Evolutionary conservation across 2,797 vertebrate species (phyloP).

Genomic region (Epinephelus malabaricus): DNA sequence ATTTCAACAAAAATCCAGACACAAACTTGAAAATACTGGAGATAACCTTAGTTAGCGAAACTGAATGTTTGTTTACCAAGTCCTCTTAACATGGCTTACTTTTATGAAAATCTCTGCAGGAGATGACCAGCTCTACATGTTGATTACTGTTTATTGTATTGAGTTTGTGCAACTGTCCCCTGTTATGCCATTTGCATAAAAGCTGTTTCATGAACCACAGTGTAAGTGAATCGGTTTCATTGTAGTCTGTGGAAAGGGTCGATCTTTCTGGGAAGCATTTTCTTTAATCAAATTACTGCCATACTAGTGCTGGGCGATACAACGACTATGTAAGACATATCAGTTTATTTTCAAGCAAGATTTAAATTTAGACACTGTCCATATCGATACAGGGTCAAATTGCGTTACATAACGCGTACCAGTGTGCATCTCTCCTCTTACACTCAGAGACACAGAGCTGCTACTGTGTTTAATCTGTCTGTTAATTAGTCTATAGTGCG

Average conservation of each 20-base stretch:
- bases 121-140: conserved; percentile 84
- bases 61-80: conserved; percentile 84
- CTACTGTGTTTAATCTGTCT: too few relatives aligned
- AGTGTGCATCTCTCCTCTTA: too few relatives aligned
- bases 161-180: conserved; percentile 87
- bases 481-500: too few relatives aligned
- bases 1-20: conserved; percentile 71
- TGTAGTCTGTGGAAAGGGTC: background rate
- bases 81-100: conserved; percentile 78
- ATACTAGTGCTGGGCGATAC: too few relatives aligned
- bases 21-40: conserved; percentile 79
- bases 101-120: conserved; percentile 78
- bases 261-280: background rate
- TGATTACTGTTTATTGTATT: conserved; percentile 86
- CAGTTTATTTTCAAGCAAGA: too few relatives aligned
- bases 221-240: conserved; percentile 50
- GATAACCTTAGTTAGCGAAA: conserved; percentile 78
- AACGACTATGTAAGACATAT: too few relatives aligned
- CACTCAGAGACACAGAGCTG: too few relatives aligned
- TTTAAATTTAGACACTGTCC: too few relatives aligned
- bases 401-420: too few relatives aligned
- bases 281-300: background rate
- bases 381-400: too few relatives aligned
- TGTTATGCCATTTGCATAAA: conserved; percentile 90
- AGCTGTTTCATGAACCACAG: conserved; percentile 83